Conservation (phyloP, 2,113 vertebrate species). For the Motacilla tschutschensis region DNA sequence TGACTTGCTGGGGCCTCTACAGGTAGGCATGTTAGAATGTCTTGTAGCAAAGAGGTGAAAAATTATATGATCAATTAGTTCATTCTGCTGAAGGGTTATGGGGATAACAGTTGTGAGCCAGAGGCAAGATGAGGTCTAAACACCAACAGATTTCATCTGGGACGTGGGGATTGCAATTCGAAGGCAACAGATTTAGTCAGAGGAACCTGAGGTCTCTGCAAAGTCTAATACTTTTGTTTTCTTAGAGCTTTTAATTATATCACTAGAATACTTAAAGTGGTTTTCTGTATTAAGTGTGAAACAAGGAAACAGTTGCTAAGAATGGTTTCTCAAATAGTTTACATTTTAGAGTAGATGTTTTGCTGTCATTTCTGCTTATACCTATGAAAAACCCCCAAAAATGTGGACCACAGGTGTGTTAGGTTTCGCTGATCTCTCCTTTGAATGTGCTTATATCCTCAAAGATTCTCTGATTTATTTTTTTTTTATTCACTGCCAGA, state of each 20-base stretch:
- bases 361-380: background rate
- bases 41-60: background rate
- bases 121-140: background rate
- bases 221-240: background rate
- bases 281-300: background rate
- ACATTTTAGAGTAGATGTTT: background rate
- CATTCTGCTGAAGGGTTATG: background rate
- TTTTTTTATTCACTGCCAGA: background rate
- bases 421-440: background rate
- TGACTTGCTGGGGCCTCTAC: background rate
- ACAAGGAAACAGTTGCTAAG: background rate
- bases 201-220: background rate
- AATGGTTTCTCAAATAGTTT: background rate
- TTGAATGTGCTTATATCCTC: background rate
- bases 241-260: background rate
- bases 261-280: background rate
- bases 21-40: background rate
- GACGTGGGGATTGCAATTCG: background rate
- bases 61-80: background rate
- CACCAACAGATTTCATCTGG: background rate
- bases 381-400: background rate
- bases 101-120: background rate
- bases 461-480: background rate
- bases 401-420: background rate
- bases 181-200: background rate